Conservation (phyloP, 2,797 vertebrate species). For the Hephaestus fuliginosus region DNA sequence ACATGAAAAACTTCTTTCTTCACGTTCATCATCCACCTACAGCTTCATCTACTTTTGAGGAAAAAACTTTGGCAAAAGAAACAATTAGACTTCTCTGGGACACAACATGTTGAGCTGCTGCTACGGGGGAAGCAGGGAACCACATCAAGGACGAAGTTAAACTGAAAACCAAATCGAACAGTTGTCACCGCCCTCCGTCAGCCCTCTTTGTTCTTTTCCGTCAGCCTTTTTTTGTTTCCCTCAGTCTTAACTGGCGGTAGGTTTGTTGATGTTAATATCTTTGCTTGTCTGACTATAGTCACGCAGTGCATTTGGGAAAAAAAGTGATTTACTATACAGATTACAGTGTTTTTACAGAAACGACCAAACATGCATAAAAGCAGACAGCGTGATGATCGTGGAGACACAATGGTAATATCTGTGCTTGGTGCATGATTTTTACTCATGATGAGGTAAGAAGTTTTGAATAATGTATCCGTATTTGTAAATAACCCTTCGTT, state of each 20-base stretch:
- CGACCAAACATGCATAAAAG: not conserved
- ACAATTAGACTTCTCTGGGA: constrained; percentile 1
- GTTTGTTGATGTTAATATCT: constrained; percentile 8
- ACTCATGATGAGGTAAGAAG: not conserved
- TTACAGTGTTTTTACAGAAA: not conserved
- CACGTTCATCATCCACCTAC: constrained; percentile 8
- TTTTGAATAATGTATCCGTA: not conserved
- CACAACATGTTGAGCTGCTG: constrained; percentile 23
- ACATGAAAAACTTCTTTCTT: constrained; percentile 17
- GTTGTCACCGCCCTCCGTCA: not conserved
- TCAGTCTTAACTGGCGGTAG: not conserved
- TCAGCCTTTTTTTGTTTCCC: not conserved
- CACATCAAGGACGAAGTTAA: constrained; percentile 18
- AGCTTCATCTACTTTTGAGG: constrained; percentile 13
- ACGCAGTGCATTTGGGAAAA: constrained; percentile 4
- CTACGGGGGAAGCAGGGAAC: constrained; percentile 1
- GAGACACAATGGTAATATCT: not conserved
- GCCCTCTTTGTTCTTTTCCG: not conserved
- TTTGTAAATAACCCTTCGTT: constrained; percentile 19
- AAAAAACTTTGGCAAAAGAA: not conserved
- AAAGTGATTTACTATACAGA: constrained; percentile 23
- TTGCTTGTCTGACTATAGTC: constrained; percentile 6
- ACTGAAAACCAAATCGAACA: not conserved
- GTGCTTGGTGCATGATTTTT: constrained; percentile 20
- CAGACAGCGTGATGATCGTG: not conserved